Conservation (phyloP, 64 coral and sea anemone genomes). For the Pocillopora damicornis region DNA sequence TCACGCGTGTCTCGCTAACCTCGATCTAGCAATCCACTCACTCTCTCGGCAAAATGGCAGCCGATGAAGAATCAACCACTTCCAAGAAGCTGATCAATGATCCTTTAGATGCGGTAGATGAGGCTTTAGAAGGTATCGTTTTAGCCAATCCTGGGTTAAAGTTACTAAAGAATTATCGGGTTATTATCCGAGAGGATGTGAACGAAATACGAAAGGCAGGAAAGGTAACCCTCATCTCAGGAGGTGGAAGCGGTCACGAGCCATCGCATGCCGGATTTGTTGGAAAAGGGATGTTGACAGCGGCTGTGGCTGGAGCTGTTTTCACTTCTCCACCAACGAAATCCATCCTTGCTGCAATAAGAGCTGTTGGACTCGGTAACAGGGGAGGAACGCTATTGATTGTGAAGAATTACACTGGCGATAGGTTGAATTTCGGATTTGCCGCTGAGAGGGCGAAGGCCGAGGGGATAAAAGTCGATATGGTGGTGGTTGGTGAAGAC, state of each 20-base stretch:
- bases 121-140: conserved; percentile 85
- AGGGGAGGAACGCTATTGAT: conserved; percentile 74
- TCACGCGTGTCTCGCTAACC: background rate
- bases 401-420: conserved; percentile 98
- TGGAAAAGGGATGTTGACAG: conserved; percentile 84
- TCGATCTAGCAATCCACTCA: background rate
- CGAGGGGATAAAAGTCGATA: conserved; percentile 85
- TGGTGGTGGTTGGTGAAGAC: conserved; percentile 89
- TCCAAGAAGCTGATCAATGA: conserved; percentile 86
- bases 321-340: conserved; percentile 93
- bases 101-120: conserved; percentile 58
- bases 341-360: conserved; percentile 85
- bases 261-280: conserved; percentile 90
- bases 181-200: conserved; percentile 72
- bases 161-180: conserved; percentile 72
- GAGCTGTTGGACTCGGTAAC: conserved; percentile 77
- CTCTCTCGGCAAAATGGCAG: conserved; percentile 31
- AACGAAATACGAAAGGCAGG: conserved; percentile 63
- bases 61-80: background rate
- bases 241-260: conserved; percentile 92
- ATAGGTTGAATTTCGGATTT: conserved; percentile 89
- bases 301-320: conserved; percentile 80
- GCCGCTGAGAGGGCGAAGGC: conserved; percentile 84
- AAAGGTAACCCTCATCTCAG: conserved; percentile 70
- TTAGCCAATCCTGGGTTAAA: conserved; percentile 66